A percentile compares a stretch with the other conserved stretches of the same genome.
Conservation (phyloP, 2,888 invertebrate genomes). For the Escarpia spicata region DNA sequence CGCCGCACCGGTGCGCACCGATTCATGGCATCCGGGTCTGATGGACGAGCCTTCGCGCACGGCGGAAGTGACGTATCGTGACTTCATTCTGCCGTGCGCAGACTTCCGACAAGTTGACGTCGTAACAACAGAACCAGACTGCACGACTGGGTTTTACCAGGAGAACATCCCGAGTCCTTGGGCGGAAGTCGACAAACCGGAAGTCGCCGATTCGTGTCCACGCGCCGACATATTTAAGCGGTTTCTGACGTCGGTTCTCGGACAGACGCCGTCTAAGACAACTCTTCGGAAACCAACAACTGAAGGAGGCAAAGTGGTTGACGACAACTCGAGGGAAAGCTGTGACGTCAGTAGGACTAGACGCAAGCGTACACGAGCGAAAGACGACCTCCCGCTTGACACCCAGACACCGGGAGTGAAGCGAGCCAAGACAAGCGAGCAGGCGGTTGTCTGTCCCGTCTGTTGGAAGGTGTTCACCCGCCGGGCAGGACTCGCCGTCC, state of each 20-base stretch:
- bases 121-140: not conserved
- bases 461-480: too few species aligned
- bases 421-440: too few species aligned
- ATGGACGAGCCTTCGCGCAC: not conserved
- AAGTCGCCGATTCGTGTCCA: not conserved
- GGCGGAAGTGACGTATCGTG: not conserved
- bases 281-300: not conserved
- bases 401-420: too few species aligned
- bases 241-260: not conserved
- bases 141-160: not conserved
- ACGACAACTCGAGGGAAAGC: not conserved
- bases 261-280: not conserved
- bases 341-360: not conserved
- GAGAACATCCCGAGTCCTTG: not conserved
- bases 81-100: not conserved
- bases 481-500: too few species aligned
- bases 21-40: not conserved
- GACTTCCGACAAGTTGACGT: not conserved
- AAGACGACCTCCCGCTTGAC: not conserved
- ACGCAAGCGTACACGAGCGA: not conserved
- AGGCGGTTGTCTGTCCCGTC: too few species aligned
- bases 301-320: not conserved
- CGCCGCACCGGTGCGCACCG: not conserved
- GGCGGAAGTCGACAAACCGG: not conserved
- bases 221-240: not conserved